Evolutionary conservation across 2,888 invertebrate genomes (phyloP).

Genomic region (Aphidius colemani): DNA sequence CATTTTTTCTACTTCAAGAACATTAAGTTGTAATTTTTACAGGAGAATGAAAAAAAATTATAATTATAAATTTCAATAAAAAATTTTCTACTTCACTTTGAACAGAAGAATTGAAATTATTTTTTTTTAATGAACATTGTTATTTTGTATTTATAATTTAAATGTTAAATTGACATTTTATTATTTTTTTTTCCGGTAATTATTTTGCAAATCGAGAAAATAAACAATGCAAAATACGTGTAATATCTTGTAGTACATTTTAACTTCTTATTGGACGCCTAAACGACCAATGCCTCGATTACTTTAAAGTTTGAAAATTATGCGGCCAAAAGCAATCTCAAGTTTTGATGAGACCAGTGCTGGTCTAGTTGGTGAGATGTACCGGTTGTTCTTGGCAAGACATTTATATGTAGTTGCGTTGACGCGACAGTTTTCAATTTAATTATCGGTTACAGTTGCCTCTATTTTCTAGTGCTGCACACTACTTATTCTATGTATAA

Average conservation of each 20-base stretch:
- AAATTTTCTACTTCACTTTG: neutral
- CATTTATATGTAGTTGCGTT: slow-evolving; percentile 21
- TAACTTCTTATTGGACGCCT: neutral
- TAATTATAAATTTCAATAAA: neutral
- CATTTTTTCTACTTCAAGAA: neutral
- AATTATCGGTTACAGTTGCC: slow-evolving; percentile 16
- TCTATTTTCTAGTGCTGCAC: neutral
- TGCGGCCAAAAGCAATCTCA: slow-evolving; percentile 23
- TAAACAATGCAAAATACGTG: no score
- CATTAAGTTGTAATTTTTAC: no score
- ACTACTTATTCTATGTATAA: no score
- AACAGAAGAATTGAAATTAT: no score
- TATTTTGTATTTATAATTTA: no score
- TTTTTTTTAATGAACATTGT: no score
- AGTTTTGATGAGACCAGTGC: slow-evolving; percentile 22
- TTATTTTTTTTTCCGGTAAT: no score
- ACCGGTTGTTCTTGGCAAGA: slow-evolving; percentile 15
- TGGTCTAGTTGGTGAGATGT: slow-evolving; percentile 3
- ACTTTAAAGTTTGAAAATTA: slow-evolving; percentile 25
- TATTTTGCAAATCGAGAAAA: no score
- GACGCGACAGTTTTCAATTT: slow-evolving; percentile 17
- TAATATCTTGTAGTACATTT: neutral
- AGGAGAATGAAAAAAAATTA: neutral
- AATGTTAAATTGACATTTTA: no score
- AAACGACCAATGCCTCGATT: neutral